Evolutionary conservation across 2,113 vertebrate species (phyloP).

Genomic region (Varanus salvator): DNA sequence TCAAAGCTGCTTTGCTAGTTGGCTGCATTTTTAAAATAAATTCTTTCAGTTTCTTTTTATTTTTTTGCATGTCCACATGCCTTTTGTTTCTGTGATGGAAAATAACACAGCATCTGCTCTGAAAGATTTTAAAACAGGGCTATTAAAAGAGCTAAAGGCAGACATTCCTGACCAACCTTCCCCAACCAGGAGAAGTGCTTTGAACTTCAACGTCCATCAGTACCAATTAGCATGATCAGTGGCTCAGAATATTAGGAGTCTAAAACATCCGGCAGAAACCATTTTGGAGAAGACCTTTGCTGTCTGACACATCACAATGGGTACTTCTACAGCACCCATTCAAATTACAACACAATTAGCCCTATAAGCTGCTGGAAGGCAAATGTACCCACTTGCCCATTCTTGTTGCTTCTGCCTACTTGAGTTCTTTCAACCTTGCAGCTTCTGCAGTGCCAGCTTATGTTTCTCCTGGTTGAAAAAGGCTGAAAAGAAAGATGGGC

Average conservation of each 20-base stretch:
- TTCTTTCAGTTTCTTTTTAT: constrained; percentile 26
- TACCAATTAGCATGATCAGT: too few species aligned
- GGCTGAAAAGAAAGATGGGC: not conserved
- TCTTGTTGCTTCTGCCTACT: not conserved
- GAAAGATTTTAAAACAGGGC: constrained; percentile 19
- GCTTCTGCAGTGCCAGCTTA: not conserved
- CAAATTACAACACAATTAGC: not conserved
- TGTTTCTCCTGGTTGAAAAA: not conserved
- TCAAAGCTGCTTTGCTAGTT: constrained; percentile 24
- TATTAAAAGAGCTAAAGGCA: constrained; percentile 16
- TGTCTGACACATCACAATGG: not conserved
- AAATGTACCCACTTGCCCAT: not conserved
- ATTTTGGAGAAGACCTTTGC: not conserved
- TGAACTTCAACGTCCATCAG: too few species aligned
- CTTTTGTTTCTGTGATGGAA: constrained; percentile 44
- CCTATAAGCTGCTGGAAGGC: not conserved
- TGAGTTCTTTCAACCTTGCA: not conserved
- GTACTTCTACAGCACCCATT: not conserved
- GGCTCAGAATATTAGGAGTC: too few species aligned
- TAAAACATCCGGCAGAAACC: too few species aligned
- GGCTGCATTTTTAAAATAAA: constrained; percentile 43
- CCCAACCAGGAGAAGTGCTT: too few species aligned
- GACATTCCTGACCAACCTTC: not conserved
- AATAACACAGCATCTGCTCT: not conserved
- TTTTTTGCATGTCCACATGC: not conserved